phyloP scores from a whole-genome alignment of 2,797 vertebrate genomes.

The Sebastes itinus region DNA sequence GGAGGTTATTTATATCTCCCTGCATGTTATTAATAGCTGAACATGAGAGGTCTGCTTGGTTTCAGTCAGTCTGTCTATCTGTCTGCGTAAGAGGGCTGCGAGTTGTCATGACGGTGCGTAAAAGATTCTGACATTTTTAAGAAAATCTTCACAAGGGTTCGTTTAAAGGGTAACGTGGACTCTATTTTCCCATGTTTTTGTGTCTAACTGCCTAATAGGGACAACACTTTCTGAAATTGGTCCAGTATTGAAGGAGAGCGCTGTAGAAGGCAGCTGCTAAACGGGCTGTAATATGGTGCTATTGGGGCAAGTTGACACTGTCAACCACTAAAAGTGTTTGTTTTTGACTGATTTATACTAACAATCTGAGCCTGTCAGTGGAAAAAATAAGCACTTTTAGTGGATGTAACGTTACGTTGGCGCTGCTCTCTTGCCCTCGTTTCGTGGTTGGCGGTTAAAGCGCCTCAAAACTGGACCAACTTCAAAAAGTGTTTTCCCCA shows the following conservation, averaged over 20 bases:
- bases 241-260: not conserved
- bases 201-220: not conserved
- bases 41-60: constrained; percentile 67
- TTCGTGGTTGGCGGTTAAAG: not conserved
- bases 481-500: not conserved
- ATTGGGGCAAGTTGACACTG: no score
- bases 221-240: not conserved
- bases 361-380: not conserved
- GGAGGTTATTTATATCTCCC: constrained; percentile 58
- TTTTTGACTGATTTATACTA: not conserved
- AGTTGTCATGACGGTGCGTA: not conserved
- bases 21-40: constrained; percentile 72
- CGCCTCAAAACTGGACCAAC: not conserved
- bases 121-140: not conserved
- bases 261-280: not conserved
- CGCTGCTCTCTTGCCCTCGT: not conserved
- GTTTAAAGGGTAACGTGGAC: not conserved
- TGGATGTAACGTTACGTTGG: not conserved
- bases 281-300: no score
- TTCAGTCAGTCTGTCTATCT: constrained; percentile 21
- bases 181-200: not conserved
- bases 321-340: not conserved
- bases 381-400: not conserved
- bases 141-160: not conserved
- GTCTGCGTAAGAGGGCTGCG: constrained; percentile 7